A percentile compares a stretch with the other conserved stretches of the same genome.
Evolutionary conservation across 2,888 invertebrate genomes (phyloP).

Genomic region (Heteromyza rotundicornis): DNA sequence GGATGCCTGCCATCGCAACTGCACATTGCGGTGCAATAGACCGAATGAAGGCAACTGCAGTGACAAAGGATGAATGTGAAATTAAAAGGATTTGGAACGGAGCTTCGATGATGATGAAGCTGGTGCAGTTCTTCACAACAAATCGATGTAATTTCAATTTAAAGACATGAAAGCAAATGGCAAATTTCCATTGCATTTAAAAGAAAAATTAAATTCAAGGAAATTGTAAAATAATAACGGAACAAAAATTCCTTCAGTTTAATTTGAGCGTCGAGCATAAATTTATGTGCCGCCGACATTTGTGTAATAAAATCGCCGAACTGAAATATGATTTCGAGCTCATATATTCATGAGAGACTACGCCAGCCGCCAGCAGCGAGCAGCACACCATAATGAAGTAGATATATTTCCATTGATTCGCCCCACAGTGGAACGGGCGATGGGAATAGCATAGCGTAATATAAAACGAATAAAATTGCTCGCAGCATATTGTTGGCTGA

Average conservation of each 20-base stretch:
- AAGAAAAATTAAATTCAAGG: too few species aligned
- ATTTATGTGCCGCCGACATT: slow-evolving; percentile 11
- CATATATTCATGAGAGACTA: slow-evolving; percentile 3
- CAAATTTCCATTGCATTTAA: too few species aligned
- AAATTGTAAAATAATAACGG: too few species aligned
- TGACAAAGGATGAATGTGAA: not conserved
- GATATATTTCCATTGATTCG: not conserved
- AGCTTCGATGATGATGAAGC: not conserved
- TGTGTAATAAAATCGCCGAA: slow-evolving; percentile 18
- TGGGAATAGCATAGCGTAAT: slow-evolving; percentile 1
- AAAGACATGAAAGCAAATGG: too few species aligned
- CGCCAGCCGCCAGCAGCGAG: not conserved
- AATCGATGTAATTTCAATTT: too few species aligned
- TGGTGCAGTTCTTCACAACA: too few species aligned
- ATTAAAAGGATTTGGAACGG: too few species aligned
- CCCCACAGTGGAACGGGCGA: not conserved
- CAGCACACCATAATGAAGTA: not conserved
- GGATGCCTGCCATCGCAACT: too few species aligned
- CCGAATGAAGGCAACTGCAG: not conserved
- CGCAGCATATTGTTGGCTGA: slow-evolving; percentile 28
- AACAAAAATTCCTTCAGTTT: not conserved
- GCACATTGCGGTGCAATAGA: not conserved
- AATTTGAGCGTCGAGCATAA: not conserved
- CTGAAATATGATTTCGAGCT: slow-evolving; percentile 20
- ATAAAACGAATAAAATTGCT: slow-evolving; percentile 36